phyloP scores from a whole-genome alignment of 2,797 vertebrate species.

The Gambusia yucatana region DNA sequence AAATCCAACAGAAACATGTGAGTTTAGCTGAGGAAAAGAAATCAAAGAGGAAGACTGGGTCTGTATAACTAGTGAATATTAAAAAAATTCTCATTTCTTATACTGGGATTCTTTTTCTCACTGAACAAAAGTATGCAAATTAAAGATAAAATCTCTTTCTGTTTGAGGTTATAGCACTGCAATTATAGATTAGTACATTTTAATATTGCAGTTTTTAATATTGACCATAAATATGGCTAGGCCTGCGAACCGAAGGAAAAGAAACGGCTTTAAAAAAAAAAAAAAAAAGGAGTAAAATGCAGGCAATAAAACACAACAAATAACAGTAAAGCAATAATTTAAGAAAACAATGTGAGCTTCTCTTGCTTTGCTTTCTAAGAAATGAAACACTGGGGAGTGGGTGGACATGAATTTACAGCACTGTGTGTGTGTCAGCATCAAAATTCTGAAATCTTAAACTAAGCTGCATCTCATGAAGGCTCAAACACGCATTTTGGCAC shows the following conservation, averaged over 20 bases:
- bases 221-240: neutral
- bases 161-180: neutral
- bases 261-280: neutral
- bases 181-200: neutral
- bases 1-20: neutral
- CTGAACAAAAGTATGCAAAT: neutral
- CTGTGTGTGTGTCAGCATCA: neutral
- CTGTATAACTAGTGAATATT: neutral
- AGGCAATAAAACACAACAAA: conserved; percentile 18
- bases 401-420: conserved; percentile 6
- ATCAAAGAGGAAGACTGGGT: neutral
- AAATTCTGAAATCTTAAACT: neutral
- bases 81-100: neutral
- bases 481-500: neutral
- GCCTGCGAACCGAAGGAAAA: neutral
- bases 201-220: neutral
- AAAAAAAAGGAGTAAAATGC: conserved; percentile 7
- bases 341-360: neutral
- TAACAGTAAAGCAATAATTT: conserved; percentile 21
- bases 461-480: neutral
- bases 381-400: conserved; percentile 10
- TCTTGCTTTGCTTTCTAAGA: neutral
- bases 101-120: neutral
- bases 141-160: neutral
- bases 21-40: neutral